Evolutionary conservation across 2,888 invertebrate genomes (phyloP).

Genomic region (Norana najaformis): DNA sequence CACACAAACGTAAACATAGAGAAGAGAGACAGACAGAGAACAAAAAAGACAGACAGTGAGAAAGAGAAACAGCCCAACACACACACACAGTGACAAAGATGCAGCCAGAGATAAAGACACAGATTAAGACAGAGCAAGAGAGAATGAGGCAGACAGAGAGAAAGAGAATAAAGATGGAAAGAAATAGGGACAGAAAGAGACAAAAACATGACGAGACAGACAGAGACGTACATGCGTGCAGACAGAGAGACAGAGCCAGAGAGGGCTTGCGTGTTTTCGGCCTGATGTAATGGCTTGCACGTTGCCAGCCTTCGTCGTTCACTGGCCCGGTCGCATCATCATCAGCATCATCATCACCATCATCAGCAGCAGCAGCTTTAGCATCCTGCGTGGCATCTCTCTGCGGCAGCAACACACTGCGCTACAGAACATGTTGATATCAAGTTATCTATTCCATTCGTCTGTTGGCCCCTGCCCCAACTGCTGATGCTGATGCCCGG

Average conservation of each 20-base stretch:
- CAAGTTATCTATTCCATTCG: constrained; percentile 13
- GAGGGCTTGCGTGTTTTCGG: background rate
- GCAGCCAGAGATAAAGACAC: background rate
- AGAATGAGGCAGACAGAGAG: background rate
- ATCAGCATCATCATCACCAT: too few relatives aligned
- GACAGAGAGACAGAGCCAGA: background rate
- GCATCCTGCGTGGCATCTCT: constrained; percentile 7
- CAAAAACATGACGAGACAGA: background rate
- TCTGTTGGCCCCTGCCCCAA: background rate
- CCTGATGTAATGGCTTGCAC: constrained; percentile 1
- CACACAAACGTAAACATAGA: background rate
- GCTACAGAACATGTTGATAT: constrained; percentile 13
- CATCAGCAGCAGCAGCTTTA: background rate
- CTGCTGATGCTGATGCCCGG: background rate
- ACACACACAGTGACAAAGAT: too few relatives aligned
- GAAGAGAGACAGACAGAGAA: background rate
- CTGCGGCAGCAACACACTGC: constrained; percentile 13
- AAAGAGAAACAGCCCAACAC: background rate
- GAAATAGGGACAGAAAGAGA: background rate
- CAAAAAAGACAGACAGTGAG: too few relatives aligned
- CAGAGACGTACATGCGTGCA: background rate
- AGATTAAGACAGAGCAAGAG: background rate
- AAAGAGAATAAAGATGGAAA: background rate
- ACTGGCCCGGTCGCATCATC: background rate
- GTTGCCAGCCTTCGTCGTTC: background rate